phyloP scores from a whole-genome alignment of 2,888 invertebrate genomes.

The Drosophila setosimentum region DNA sequence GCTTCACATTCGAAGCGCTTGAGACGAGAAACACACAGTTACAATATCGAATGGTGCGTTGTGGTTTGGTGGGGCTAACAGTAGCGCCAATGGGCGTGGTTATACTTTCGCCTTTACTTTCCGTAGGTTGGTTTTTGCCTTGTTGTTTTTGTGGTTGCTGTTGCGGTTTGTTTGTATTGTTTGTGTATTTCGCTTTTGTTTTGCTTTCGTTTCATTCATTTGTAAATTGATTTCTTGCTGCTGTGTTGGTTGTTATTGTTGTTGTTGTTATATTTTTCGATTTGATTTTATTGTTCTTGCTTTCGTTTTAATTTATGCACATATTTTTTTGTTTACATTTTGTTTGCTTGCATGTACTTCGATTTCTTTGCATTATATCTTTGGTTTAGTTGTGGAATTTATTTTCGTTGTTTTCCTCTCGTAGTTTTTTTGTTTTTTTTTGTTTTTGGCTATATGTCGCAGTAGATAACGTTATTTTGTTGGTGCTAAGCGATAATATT shows the following conservation, averaged over 20 bases:
- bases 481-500: constrained; percentile 39
- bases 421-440: constrained; percentile 41
- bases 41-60: constrained; percentile 10
- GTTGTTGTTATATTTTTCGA: constrained; percentile 30
- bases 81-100: constrained; percentile 26
- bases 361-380: constrained; percentile 74
- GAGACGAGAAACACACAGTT: constrained; percentile 21
- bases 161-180: constrained; percentile 39
- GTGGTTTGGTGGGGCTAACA: neutral
- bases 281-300: constrained; percentile 55
- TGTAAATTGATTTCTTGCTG: constrained; percentile 68
- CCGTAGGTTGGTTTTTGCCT: constrained; percentile 22
- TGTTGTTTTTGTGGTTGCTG: constrained; percentile 11
- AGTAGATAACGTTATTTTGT: constrained; percentile 41
- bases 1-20: constrained; percentile 41
- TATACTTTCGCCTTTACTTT: constrained; percentile 70
- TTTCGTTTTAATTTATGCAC: constrained; percentile 50
- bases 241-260: constrained; percentile 15
- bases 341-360: constrained; percentile 36
- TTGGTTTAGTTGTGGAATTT: constrained; percentile 69
- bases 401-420: constrained; percentile 36
- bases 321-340: constrained; percentile 18
- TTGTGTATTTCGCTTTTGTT: constrained; percentile 37
- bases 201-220: constrained; percentile 64
- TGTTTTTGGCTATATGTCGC: neutral